Evolutionary conservation across 2,888 invertebrate genomes (phyloP).

Genomic region (Ectemnius lituratus): DNA sequence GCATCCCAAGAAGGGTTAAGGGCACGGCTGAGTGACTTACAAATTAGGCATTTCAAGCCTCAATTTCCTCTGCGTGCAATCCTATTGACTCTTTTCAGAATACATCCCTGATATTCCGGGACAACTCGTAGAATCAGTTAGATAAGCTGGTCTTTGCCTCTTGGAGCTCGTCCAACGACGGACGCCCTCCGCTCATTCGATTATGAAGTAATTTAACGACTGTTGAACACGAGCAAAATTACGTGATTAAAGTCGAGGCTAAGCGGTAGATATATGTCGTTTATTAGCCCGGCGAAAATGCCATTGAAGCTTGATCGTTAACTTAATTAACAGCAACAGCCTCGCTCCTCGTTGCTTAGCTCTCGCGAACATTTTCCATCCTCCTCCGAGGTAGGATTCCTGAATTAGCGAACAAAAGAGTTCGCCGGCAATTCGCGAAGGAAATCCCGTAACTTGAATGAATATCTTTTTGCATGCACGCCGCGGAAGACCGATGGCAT

Average conservation of each 20-base stretch:
- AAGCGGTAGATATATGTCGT: constrained; percentile 1
- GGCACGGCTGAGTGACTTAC: constrained; percentile 42
- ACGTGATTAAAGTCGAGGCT: constrained; percentile 23
- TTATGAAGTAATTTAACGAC: constrained; percentile 38
- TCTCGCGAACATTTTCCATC: constrained; percentile 14
- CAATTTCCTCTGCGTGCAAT: constrained; percentile 3
- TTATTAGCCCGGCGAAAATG: constrained; percentile 19
- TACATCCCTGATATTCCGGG: background rate
- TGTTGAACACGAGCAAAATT: constrained; percentile 19
- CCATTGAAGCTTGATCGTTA: constrained; percentile 21
- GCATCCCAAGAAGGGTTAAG: constrained; percentile 70
- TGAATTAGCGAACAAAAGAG: no score
- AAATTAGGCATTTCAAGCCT: constrained; percentile 45
- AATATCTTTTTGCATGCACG: constrained; percentile 30
- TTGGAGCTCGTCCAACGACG: background rate
- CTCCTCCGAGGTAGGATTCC: background rate
- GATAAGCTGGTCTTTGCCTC: no score
- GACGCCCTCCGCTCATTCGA: constrained; percentile 24
- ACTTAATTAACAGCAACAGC: constrained; percentile 34
- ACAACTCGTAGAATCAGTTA: no score
- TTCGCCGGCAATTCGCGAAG: constrained; percentile 8
- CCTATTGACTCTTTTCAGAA: constrained; percentile 4
- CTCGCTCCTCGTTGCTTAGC: constrained; percentile 6
- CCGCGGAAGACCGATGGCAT: constrained; percentile 40
- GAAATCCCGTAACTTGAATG: constrained; percentile 26